Evolutionary conservation across 2,113 vertebrate genomes (phyloP).

Genomic region (Trochalopteron elliotii): DNA sequence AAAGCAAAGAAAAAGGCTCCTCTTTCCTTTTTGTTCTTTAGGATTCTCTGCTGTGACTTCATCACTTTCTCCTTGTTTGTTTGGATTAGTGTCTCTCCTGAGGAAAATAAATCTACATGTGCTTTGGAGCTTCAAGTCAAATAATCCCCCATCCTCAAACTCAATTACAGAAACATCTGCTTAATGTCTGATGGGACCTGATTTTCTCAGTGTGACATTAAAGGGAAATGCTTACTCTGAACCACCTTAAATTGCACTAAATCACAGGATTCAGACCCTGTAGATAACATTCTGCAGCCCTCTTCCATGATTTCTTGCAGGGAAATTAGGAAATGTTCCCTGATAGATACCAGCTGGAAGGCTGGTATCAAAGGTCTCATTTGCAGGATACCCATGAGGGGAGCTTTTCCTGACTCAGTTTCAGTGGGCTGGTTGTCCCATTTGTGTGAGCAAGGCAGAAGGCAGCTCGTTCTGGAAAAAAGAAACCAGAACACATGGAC

Average conservation of each 20-base stretch:
- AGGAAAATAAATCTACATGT: background rate
- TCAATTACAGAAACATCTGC: conserved; percentile 23
- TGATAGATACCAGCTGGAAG: accelerated
- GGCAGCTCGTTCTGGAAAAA: background rate
- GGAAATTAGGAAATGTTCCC: background rate
- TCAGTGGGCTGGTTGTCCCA: background rate
- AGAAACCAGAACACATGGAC: accelerated
- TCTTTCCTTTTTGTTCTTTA: background rate
- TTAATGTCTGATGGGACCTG: background rate
- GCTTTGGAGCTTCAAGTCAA: background rate
- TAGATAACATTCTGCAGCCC: background rate
- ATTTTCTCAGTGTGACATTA: background rate
- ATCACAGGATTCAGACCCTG: background rate
- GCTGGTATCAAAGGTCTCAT: accelerated
- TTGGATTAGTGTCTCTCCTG: background rate
- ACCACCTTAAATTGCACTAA: background rate
- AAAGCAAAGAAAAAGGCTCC: background rate
- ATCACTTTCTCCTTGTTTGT: background rate
- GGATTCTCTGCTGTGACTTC: background rate
- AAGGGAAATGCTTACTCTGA: background rate
- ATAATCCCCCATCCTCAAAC: background rate
- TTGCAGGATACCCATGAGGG: background rate
- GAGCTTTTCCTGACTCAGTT: background rate
- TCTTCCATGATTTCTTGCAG: background rate
- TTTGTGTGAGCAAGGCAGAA: background rate